These are phyloP conservation scores for Oncorhynchus tshawytscha DNA, from an alignment of 2,113 vertebrate genomes.

Conservation along the genomic window DNA sequence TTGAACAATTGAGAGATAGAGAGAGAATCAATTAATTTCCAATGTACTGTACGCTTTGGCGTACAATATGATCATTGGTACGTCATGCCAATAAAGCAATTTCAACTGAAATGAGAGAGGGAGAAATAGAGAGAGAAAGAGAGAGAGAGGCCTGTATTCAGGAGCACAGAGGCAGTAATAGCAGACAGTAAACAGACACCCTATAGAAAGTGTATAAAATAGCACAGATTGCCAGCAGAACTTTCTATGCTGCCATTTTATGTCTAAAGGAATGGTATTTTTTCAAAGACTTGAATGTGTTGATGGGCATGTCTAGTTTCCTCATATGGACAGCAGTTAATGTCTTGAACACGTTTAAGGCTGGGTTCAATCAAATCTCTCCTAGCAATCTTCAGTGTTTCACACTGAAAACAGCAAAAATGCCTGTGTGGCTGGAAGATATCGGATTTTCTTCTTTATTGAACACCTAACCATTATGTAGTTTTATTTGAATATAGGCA, in stretches of 20 bases:
- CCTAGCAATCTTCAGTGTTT: no score
- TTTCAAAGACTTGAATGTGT: background rate
- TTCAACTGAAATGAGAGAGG: no score
- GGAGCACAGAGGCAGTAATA: background rate
- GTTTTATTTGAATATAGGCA: no score
- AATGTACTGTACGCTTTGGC: no score
- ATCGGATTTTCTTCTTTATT: slow-evolving; percentile 17
- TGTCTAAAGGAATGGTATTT: background rate
- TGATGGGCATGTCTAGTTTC: background rate
- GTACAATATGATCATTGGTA: no score
- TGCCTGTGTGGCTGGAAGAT: background rate
- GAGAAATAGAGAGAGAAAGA: no score
- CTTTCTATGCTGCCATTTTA: background rate
- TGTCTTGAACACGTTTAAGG: background rate
- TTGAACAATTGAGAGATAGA: no score
- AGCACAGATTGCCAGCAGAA: background rate
- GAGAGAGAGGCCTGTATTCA: no score
- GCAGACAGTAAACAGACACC: slow-evolving; percentile 29
- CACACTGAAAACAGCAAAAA: background rate
- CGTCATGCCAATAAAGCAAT: no score
- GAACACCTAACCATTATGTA: no score
- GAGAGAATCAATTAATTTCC: no score
- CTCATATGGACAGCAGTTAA: no score
- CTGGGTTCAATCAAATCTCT: background rate
- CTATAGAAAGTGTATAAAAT: background rate